These are phyloP conservation scores for Leucania comma DNA, from an alignment of 2,888 invertebrate genomes.

Conservation along the genomic window DNA sequence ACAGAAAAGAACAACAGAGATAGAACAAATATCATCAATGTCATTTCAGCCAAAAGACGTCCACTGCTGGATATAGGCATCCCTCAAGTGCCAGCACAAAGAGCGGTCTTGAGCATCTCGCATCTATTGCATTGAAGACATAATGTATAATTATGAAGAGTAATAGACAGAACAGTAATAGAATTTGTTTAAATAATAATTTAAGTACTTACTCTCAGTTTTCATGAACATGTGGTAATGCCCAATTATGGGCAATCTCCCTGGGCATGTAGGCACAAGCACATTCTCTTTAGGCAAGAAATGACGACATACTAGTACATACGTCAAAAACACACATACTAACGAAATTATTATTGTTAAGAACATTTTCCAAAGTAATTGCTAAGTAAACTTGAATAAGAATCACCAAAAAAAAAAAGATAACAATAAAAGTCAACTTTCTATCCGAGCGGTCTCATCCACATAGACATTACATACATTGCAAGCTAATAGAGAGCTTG, in stretches of 20 bases:
- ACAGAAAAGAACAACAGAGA: too few species aligned
- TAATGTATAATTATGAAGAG: too few species aligned
- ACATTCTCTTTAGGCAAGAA: constrained; percentile 15
- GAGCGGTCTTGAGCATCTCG: too few species aligned
- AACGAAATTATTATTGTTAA: constrained; percentile 24
- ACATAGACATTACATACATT: too few species aligned
- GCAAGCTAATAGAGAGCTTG: too few species aligned
- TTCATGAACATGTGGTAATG: constrained; percentile 8
- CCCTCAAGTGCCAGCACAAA: too few species aligned
- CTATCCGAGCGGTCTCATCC: background rate
- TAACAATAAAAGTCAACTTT: background rate
- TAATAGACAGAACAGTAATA: too few species aligned
- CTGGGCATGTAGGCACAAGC: constrained; percentile 17
- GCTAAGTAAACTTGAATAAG: background rate
- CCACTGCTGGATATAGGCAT: too few species aligned
- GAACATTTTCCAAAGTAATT: constrained; percentile 18
- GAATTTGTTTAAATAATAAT: background rate
- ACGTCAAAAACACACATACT: constrained; percentile 8
- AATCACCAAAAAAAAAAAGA: background rate
- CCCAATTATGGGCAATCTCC: constrained; percentile 31
- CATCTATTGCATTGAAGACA: too few species aligned
- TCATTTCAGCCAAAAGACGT: too few species aligned
- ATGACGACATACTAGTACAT: constrained; percentile 1
- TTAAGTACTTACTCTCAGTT: constrained; percentile 5
- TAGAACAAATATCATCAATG: too few species aligned